A percentile compares a stretch with the other conserved stretches of the same genome.
phyloP scores from a whole-genome alignment of 2,888 invertebrate genomes.

The Bombylius major region DNA sequence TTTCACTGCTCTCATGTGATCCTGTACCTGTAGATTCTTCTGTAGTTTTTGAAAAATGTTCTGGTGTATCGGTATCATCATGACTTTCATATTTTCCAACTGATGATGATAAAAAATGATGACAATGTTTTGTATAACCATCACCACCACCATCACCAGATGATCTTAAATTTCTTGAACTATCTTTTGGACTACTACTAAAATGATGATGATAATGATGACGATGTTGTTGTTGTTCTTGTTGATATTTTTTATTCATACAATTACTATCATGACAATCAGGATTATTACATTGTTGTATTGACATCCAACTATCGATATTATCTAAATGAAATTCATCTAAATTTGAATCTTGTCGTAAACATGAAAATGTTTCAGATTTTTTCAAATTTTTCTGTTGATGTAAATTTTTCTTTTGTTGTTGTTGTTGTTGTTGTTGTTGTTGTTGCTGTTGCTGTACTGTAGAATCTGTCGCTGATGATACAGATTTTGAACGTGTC shows the following conservation, averaged over 20 bases:
- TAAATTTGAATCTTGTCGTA: constrained; percentile 30
- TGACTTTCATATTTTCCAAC: constrained; percentile 1
- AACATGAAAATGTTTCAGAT: constrained; percentile 16
- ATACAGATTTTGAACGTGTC: constrained; percentile 11
- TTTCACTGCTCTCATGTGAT: background rate
- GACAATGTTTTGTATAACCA: background rate
- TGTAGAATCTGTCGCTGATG: background rate
- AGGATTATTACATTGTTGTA: constrained; percentile 18
- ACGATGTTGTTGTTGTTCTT: background rate
- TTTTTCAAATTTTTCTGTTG: constrained; percentile 14
- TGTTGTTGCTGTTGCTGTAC: background rate
- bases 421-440: too few relatives aligned
- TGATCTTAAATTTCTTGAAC: background rate
- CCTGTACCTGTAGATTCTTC: constrained; percentile 24
- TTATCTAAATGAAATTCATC: constrained; percentile 36
- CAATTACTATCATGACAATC: background rate
- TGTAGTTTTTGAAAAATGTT: constrained; percentile 26
- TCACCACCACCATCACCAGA: background rate
- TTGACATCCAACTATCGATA: constrained; percentile 37
- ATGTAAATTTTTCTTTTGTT: background rate
- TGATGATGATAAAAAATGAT: background rate
- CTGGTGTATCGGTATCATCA: constrained; percentile 13
- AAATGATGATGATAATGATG: background rate
- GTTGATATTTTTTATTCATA: background rate
- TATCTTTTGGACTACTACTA: background rate